Conservation (phyloP, 2,797 vertebrate species). For the Gouania willdenowi region DNA sequence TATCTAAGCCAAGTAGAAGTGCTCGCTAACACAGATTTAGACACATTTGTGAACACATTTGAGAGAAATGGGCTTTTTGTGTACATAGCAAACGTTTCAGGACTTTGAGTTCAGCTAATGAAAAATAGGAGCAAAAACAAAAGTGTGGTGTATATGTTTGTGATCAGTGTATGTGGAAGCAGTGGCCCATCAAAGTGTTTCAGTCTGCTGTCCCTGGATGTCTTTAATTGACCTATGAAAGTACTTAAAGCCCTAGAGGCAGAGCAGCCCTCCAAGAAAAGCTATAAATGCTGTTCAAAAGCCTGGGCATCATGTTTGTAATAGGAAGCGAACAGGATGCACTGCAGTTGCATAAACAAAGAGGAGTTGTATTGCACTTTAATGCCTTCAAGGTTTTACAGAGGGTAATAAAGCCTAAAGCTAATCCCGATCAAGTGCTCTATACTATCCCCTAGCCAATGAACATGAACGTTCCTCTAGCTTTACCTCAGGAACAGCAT, state of each 20-base stretch:
- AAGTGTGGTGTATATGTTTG: no score
- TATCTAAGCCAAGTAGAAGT: no score
- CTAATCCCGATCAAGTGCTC: constrained; percentile 70
- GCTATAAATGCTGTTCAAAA: constrained; percentile 51
- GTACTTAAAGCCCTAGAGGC: constrained; percentile 47
- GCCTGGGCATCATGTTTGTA: constrained; percentile 71
- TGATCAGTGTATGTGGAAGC: no score
- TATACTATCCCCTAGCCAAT: constrained; percentile 52
- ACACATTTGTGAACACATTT: no score
- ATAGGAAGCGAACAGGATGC: constrained; percentile 53
- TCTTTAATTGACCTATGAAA: constrained; percentile 70
- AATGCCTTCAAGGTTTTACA: constrained; percentile 73
- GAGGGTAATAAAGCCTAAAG: constrained; percentile 66
- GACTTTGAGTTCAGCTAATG: no score
- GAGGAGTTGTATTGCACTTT: constrained; percentile 65
- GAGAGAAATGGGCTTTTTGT: no score
- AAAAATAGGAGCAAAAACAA: no score
- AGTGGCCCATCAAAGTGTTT: constrained; percentile 43
- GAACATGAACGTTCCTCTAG: constrained; percentile 38
- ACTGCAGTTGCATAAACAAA: constrained; percentile 68
- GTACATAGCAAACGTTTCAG: no score
- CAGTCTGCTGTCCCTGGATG: constrained; percentile 37
- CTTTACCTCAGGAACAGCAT: constrained; percentile 43
- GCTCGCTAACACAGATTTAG: no score
- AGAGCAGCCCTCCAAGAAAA: constrained; percentile 19